Conservation (phyloP, 2,113 vertebrate species). For the Campylomormyrus numenius region DNA sequence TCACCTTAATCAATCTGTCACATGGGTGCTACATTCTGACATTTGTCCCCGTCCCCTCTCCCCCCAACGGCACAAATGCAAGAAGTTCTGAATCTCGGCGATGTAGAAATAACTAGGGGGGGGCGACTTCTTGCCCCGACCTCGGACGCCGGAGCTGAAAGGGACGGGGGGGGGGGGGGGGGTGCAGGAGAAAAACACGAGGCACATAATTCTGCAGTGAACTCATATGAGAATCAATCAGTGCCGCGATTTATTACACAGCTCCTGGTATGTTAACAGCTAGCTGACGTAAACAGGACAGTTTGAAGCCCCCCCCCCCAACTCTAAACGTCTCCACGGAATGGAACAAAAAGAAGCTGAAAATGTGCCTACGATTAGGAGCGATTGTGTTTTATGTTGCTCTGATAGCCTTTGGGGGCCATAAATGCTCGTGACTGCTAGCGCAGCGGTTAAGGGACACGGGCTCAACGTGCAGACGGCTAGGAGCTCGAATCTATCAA, state of each 20-base stretch:
- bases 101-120: too few species aligned
- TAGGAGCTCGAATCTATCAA: neutral
- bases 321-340: neutral
- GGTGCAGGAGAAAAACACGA: constrained; percentile 65
- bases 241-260: constrained; percentile 61
- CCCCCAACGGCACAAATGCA: neutral
- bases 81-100: neutral
- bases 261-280: constrained; percentile 55
- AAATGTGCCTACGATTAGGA: constrained; percentile 7
- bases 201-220: constrained; percentile 66
- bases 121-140: neutral
- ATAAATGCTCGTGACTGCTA: neutral
- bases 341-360: neutral
- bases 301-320: constrained; percentile 13
- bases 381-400: neutral
- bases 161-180: neutral
- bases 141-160: neutral
- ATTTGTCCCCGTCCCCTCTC: neutral
- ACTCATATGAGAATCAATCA: constrained; percentile 61
- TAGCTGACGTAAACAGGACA: constrained; percentile 55
- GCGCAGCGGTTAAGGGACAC: neutral
- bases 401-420: neutral
- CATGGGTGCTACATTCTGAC: neutral
- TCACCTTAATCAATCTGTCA: neutral
- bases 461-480: neutral